Base-by-base conservation (phyloP, 2,113 vertebrate species). In the Varanus komodoensis region DNA sequence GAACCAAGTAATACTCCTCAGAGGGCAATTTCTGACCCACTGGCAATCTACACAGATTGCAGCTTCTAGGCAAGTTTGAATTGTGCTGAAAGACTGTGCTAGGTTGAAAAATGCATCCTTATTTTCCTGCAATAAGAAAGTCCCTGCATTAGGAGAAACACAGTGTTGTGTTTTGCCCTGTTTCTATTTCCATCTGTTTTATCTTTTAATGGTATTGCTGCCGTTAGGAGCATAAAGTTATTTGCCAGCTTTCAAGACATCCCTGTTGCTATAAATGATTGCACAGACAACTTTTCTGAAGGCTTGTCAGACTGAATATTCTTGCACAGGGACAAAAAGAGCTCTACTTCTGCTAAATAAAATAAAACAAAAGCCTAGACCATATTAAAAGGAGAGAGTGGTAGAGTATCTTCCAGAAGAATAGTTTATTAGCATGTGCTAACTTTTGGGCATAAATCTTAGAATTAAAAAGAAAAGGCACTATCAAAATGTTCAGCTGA, bases 211-310 rank as follows among this genome's bases (percentile, higher is more conserved):
- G 4, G 74, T 87, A 6, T 52, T 91, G 14, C 48, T 57, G 1
- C 15, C 57, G 73, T 80, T 4, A 25, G 11, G 4, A 0, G n/a
- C 73, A 48, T 29, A 4, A 8, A 6, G 11, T 91, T 69, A 86
- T 79, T 57, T 89, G 8, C 0, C 17, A 92, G 82, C 92, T 87
- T 86, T 80, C 12, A 86, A 86, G 54, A 89, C 2, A 86, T 87
- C 27, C 29, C 85, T 6, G 7, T 61, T 91, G n/a, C 25, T 21
- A 87, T 27, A 92, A 88, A 84, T 2, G 73, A 27, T 90, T 92
- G 86, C 48, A 87, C 85, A 89, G 25, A 67, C 57, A 3, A 0
- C 19, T 38, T 68, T 79, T 91, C 87, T 83, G 48, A 32, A 89
- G 50, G 88, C 8, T 0, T 85, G 8, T 50, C 32, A 91, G 83